A percentile compares a stretch with the other conserved stretches of the same genome.
Evolutionary conservation across 2,113 vertebrate genomes (phyloP).

Genomic region (Malurus alboscapulatus): DNA sequence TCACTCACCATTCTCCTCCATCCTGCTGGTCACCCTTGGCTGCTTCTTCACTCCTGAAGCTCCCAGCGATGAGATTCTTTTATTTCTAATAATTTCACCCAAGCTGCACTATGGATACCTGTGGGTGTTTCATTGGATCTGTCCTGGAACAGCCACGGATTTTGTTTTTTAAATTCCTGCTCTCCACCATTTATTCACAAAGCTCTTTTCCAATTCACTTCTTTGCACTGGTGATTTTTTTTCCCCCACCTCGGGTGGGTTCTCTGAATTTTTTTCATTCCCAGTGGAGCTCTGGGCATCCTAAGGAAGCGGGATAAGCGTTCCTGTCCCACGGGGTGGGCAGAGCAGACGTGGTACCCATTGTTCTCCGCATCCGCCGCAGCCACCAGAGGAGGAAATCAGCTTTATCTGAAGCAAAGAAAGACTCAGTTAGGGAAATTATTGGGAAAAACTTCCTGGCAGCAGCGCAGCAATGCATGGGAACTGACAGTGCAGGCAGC

Average conservation of each 20-base stretch:
- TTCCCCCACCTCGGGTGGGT: rapidly evolving
- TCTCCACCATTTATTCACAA: neutral
- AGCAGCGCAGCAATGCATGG: neutral
- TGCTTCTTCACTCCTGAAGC: neutral
- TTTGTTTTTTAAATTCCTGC: neutral
- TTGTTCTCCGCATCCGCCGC: constrained; percentile 20
- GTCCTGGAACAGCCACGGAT: neutral
- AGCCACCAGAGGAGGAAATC: neutral
- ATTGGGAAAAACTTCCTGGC: constrained; percentile 47
- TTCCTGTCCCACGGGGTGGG: neutral
- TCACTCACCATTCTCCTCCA: rapidly evolving
- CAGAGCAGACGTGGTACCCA: constrained; percentile 10
- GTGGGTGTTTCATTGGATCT: neutral
- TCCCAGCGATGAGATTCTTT: neutral
- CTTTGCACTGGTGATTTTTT: neutral
- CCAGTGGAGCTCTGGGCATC: neutral
- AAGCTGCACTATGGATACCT: neutral
- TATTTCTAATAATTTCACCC: neutral
- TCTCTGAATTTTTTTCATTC: neutral
- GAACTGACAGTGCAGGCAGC: neutral
- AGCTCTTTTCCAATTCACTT: neutral
- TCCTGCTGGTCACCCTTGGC: neutral
- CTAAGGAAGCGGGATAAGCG: constrained; percentile 7
- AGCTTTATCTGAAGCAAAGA: constrained; percentile 5
- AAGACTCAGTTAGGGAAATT: neutral